Conservation (phyloP, 2,113 vertebrate genomes). For the Pheucticus melanocephalus region DNA sequence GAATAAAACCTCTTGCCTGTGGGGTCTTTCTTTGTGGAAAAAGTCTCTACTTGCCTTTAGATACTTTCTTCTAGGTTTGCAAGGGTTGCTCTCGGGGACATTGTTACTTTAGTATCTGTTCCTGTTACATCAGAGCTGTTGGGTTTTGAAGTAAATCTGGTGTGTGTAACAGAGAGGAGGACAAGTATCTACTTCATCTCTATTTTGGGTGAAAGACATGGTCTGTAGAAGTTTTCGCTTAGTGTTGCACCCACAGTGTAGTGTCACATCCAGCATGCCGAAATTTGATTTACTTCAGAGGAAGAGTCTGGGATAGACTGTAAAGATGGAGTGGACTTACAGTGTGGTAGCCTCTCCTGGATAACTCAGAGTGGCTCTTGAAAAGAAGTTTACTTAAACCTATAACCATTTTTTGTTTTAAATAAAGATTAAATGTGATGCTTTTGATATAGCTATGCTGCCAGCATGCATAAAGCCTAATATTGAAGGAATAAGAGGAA, state of each 20-base stretch:
- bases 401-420: not conserved
- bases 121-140: not conserved
- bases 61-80: not conserved
- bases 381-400: not conserved
- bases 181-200: not conserved
- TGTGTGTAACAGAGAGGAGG: not conserved
- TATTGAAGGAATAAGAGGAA: not conserved
- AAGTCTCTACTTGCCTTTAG: not conserved
- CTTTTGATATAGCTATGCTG: not conserved
- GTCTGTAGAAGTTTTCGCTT: not conserved
- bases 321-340: not conserved
- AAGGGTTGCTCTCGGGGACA: not conserved
- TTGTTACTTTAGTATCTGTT: not conserved
- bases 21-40: not conserved
- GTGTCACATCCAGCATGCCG: not conserved
- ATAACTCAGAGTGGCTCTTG: not conserved
- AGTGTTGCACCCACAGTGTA: not conserved
- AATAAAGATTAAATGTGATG: not conserved
- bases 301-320: not conserved
- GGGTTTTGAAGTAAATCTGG: not conserved
- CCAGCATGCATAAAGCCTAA: not conserved
- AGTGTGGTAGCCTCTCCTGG: not conserved
- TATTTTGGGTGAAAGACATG: accelerated
- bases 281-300: not conserved
- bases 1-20: not conserved